Percentiles rank a stretch among this genome's conserved stretches.
These are phyloP conservation scores for Agelas oroides DNA, from an alignment of 37 sponge, comb jelly and placozoan genomes.

Conservation along the genomic window DNA sequence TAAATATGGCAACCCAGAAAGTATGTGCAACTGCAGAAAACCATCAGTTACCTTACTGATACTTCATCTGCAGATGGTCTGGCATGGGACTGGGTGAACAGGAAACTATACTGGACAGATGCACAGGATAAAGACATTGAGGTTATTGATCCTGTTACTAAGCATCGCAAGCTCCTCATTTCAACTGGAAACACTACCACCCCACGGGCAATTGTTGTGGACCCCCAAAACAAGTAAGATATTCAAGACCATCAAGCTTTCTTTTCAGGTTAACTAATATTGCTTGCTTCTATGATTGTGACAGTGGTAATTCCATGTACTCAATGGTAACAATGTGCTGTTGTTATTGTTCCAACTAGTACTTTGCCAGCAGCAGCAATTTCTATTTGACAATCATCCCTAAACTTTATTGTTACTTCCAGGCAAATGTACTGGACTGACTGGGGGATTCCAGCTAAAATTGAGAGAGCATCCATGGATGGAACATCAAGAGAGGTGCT, in stretches of 20 bases:
- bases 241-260: no score
- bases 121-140: neutral
- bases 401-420: neutral
- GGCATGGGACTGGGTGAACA: slow-evolving; percentile 75
- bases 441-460: slow-evolving; percentile 57
- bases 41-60: neutral
- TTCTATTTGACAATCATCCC: no score
- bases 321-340: no score
- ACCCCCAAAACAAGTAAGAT: slow-evolving; percentile 16
- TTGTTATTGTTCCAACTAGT: no score
- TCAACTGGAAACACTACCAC: neutral
- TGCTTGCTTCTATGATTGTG: no score
- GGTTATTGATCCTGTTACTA: slow-evolving; percentile 21
- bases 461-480: slow-evolving; percentile 69
- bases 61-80: slow-evolving; percentile 42
- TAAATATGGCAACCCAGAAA: no score
- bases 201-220: slow-evolving; percentile 38
- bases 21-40: no score
- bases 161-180: neutral
- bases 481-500: slow-evolving; percentile 31
- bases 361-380: no score
- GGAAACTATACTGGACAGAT: slow-evolving; percentile 82
- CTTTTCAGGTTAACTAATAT: no score
- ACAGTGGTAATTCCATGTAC: no score
- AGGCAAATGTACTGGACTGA: slow-evolving; percentile 72